phyloP scores from a whole-genome alignment of 2,113 vertebrate genomes.

The Reinhardtius hippoglossoides region DNA sequence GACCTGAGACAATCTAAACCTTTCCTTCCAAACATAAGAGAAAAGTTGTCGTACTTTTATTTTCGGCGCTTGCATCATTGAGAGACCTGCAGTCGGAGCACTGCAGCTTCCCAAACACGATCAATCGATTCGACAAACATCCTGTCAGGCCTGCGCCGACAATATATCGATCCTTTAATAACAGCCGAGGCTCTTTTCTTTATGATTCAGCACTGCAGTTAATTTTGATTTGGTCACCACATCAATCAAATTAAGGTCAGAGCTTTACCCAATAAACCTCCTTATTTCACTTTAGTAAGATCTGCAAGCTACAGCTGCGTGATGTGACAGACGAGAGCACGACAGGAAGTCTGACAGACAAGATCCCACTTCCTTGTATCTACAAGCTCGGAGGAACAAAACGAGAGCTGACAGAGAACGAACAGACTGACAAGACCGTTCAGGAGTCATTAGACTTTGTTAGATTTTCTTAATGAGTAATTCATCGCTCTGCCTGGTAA shows the following conservation, averaged over 20 bases:
- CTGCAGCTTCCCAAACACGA: constrained; percentile 29
- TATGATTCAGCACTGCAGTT: constrained; percentile 38
- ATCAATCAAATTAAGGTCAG: constrained; percentile 32
- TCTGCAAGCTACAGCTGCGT: background rate
- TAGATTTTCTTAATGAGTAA: constrained; percentile 61
- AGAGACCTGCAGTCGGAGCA: constrained; percentile 18
- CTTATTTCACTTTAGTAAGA: constrained; percentile 29
- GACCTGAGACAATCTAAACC: background rate
- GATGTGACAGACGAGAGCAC: constrained; percentile 30
- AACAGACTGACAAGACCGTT: constrained; percentile 53
- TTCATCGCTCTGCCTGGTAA: constrained; percentile 56
- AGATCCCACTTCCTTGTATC: constrained; percentile 27
- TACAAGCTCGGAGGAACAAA: constrained; percentile 3
- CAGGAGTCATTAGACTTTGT: constrained; percentile 49
- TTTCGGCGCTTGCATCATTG: constrained; percentile 9
- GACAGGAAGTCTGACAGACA: constrained; percentile 15
- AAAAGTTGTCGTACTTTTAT: constrained; percentile 18
- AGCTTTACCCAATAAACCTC: constrained; percentile 33
- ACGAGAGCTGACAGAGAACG: constrained; percentile 38
- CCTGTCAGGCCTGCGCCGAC: constrained; percentile 29
- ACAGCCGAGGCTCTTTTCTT: constrained; percentile 26
- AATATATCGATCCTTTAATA: constrained; percentile 49
- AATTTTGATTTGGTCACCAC: constrained; percentile 34
- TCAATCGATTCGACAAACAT: constrained; percentile 41
- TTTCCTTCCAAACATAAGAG: background rate